Conservation (phyloP, 2,113 vertebrate genomes). For the Malurus cyaneus region DNA sequence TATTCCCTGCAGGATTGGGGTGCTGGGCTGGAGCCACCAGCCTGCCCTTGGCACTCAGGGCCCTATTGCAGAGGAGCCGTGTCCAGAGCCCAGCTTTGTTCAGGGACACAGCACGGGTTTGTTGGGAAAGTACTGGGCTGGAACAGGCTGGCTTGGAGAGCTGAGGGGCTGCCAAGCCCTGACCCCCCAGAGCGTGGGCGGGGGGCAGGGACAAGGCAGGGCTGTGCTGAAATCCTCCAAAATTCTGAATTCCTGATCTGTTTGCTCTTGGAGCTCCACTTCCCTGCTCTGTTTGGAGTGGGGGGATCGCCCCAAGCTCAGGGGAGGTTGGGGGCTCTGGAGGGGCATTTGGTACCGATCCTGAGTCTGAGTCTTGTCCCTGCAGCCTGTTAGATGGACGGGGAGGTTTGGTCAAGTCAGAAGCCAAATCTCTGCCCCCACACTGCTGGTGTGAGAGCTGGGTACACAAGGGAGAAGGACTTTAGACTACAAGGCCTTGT, state of each 20-base stretch:
- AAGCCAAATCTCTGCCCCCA: background rate
- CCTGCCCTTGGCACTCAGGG: background rate
- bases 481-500: slow-evolving; percentile 44
- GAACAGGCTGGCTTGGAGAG: background rate
- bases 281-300: background rate
- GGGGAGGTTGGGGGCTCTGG: background rate
- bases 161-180: background rate
- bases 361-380: rapidly evolving
- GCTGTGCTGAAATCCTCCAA: background rate
- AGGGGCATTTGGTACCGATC: rapidly evolving
- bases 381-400: background rate
- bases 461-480: slow-evolving; percentile 25
- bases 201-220: background rate
- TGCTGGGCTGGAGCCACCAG: background rate
- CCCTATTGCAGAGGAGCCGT: background rate
- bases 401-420: rapidly evolving
- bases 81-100: slow-evolving; percentile 26
- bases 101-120: slow-evolving; percentile 22
- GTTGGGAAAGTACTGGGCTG: slow-evolving; percentile 22
- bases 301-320: background rate
- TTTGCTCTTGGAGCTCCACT: background rate
- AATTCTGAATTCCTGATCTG: rapidly evolving
- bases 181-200: background rate
- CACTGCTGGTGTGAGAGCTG: background rate
- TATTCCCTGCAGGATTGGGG: background rate